A percentile compares a stretch with the other conserved stretches of the same genome.
phyloP scores from a whole-genome alignment of 2,113 vertebrate genomes.

The Gobius niger region DNA sequence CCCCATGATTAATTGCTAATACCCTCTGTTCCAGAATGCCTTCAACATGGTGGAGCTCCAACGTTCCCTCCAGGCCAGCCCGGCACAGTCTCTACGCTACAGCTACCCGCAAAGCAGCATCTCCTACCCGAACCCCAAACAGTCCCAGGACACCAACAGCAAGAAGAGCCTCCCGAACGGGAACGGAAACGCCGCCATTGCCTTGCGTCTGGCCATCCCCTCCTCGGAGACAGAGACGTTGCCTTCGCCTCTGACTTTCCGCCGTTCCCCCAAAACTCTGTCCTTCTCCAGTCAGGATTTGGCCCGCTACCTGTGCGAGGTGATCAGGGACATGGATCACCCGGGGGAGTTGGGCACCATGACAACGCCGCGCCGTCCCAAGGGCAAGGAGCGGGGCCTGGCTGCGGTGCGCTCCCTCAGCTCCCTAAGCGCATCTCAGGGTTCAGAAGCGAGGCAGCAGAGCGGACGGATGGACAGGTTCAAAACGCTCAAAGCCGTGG shows the following conservation, averaged over 20 bases:
- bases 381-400: slow-evolving; percentile 73
- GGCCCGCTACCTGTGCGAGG: slow-evolving; percentile 75
- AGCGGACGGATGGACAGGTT: slow-evolving; percentile 63
- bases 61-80: slow-evolving; percentile 82
- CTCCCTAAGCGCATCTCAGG: slow-evolving; percentile 72
- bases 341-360: slow-evolving; percentile 55
- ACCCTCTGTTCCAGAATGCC: slow-evolving; percentile 74
- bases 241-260: slow-evolving; percentile 66
- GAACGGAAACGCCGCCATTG: slow-evolving; percentile 65
- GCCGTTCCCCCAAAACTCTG: slow-evolving; percentile 63
- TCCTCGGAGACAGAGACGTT: slow-evolving; percentile 66
- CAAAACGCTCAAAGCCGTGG: slow-evolving; percentile 65
- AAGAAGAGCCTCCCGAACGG: slow-evolving; percentile 44
- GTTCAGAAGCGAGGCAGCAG: slow-evolving; percentile 56
- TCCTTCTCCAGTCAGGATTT: slow-evolving; percentile 76
- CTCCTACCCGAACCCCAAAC: slow-evolving; percentile 67
- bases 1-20: background rate
- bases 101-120: slow-evolving; percentile 64
- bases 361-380: slow-evolving; percentile 56
- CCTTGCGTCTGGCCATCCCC: slow-evolving; percentile 75
- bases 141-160: slow-evolving; percentile 50
- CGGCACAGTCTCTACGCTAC: slow-evolving; percentile 75
- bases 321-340: slow-evolving; percentile 75
- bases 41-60: slow-evolving; percentile 89
- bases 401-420: slow-evolving; percentile 79